Conservation (phyloP, 1,140 invertebrate genomes). For the Pristionchus pacificus region DNA sequence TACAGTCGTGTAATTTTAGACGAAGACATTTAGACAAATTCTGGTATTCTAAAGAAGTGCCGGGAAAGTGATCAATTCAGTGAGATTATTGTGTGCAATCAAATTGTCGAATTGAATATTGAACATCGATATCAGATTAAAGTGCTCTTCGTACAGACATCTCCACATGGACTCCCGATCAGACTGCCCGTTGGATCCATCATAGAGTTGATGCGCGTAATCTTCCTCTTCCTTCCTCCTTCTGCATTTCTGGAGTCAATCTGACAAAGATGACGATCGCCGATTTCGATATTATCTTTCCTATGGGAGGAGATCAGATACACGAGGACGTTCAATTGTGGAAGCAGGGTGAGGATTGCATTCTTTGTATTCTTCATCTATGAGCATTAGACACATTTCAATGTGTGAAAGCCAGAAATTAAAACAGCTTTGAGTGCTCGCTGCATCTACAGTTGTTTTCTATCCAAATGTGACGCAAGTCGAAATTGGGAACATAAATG, state of each 20-base stretch:
- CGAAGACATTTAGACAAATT: too few species aligned
- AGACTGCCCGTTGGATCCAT: slow-evolving; percentile 57
- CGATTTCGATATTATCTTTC: slow-evolving; percentile 52
- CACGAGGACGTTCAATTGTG: slow-evolving; percentile 59
- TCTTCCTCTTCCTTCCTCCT: slow-evolving; percentile 31
- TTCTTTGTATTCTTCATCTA: too few species aligned
- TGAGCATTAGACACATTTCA: too few species aligned
- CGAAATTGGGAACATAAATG: too few species aligned
- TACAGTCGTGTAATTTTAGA: too few species aligned
- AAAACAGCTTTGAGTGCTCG: slow-evolving; percentile 11
- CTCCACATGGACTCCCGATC: slow-evolving; percentile 52
- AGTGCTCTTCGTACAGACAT: slow-evolving; percentile 51
- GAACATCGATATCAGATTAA: slow-evolving; percentile 5
- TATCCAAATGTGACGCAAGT: slow-evolving; percentile 4
- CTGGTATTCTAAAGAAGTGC: too few species aligned
- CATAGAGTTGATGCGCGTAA: slow-evolving; percentile 56
- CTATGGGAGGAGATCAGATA: slow-evolving; percentile 56
- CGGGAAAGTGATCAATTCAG: too few species aligned
- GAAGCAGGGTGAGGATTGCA: slow-evolving; percentile 57
- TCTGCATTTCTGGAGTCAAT: slow-evolving; percentile 50
- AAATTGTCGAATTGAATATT: too few species aligned
- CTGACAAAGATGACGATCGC: slow-evolving; percentile 53
- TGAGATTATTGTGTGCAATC: too few species aligned
- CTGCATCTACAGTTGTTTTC: neutral
- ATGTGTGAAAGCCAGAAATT: neutral